Conservation (phyloP, 2,888 invertebrate genomes). For the Nysson spinosus region DNA sequence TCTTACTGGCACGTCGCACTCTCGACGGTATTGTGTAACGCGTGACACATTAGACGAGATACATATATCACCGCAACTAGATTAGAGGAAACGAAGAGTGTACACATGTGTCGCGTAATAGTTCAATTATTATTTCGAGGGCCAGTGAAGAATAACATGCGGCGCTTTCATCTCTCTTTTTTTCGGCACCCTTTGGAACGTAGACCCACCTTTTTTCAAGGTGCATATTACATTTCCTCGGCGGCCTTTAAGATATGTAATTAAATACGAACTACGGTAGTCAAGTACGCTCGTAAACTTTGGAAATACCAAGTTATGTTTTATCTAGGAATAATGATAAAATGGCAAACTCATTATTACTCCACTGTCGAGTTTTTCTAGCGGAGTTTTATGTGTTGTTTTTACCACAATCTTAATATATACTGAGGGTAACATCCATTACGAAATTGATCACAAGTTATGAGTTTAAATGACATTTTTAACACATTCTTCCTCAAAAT, state of each 20-base stretch:
- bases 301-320: constrained; percentile 7
- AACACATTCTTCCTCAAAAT: constrained; percentile 27
- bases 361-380: too few species aligned
- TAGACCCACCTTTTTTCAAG: too few species aligned
- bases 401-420: too few species aligned
- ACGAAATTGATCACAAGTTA: too few species aligned
- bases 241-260: constrained; percentile 32
- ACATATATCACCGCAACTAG: constrained; percentile 18
- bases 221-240: neutral
- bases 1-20: constrained; percentile 16
- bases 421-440: too few species aligned
- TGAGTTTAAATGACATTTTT: too few species aligned
- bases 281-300: constrained; percentile 32
- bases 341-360: too few species aligned
- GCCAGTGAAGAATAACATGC: too few species aligned
- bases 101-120: neutral
- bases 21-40: constrained; percentile 36
- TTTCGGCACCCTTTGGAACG: too few species aligned
- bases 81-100: constrained; percentile 12
- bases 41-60: constrained; percentile 35
- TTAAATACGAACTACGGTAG: constrained; percentile 26
- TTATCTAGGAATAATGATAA: constrained; percentile 10
- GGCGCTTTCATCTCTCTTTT: too few species aligned
- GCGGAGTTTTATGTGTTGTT: too few species aligned
- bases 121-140: too few species aligned